phyloP scores from a whole-genome alignment of 2,113 vertebrate genomes.

The Dipodomys merriami region DNA sequence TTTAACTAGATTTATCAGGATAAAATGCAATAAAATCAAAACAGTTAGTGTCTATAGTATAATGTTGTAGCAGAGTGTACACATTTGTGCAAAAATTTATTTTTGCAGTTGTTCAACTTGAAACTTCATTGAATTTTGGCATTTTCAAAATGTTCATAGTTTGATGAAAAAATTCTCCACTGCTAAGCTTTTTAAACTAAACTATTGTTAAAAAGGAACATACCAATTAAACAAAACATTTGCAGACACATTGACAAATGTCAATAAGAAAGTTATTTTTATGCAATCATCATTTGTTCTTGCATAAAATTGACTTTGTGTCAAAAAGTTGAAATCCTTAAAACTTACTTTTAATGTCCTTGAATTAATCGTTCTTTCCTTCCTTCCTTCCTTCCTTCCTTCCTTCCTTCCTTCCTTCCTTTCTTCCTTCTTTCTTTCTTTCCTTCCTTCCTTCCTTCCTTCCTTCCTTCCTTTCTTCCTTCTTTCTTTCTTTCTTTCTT shows the following conservation, averaged over 20 bases:
- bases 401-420: too few species aligned
- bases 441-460: too few species aligned
- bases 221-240: not conserved
- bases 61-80: not conserved
- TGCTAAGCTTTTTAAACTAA: not conserved
- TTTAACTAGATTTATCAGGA: constrained; percentile 24
- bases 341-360: not conserved
- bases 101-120: not conserved
- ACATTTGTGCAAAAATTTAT: not conserved
- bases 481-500: too few species aligned
- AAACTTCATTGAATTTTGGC: not conserved
- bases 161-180: not conserved
- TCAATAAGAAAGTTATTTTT: not conserved
- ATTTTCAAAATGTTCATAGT: constrained; percentile 26
- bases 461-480: too few species aligned
- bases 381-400: too few species aligned
- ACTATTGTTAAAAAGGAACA: not conserved
- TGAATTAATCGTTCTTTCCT: not conserved
- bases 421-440: too few species aligned
- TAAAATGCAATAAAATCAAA: constrained; percentile 19
- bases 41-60: not conserved
- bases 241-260: not conserved
- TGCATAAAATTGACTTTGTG: not conserved
- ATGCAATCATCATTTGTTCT: not conserved
- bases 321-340: not conserved